These are phyloP conservation scores for Agriopis leucophaearia DNA, from an alignment of 2,888 invertebrate genomes.

Conservation along the genomic window DNA sequence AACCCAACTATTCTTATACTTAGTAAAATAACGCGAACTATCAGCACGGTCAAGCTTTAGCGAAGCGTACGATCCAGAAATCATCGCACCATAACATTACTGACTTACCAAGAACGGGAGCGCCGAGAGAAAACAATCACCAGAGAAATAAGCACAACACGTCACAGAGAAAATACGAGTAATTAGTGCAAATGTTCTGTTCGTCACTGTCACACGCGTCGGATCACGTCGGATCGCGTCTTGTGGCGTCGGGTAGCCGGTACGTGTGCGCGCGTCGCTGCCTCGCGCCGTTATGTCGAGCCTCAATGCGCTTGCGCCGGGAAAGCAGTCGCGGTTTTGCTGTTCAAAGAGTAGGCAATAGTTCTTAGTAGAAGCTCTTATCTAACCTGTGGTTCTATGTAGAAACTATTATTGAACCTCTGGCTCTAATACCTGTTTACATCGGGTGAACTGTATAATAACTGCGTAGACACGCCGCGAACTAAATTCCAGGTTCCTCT, in stretches of 20 bases:
- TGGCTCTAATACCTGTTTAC: conserved; percentile 35
- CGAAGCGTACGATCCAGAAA: conserved; percentile 34
- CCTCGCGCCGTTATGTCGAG: conserved; percentile 75
- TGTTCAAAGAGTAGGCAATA: conserved; percentile 59
- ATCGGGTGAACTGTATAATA: conserved; percentile 31
- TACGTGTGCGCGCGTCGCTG: conserved; percentile 61
- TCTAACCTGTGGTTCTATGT: not conserved
- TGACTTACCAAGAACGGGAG: conserved; percentile 25
- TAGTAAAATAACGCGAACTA: conserved; percentile 21
- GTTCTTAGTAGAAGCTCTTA: conserved; percentile 6
- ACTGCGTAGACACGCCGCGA: conserved; percentile 31
- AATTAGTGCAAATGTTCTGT: conserved; percentile 39
- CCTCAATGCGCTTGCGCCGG: conserved; percentile 48
- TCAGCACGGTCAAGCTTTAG: conserved; percentile 29
- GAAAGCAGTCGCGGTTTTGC: conserved; percentile 68
- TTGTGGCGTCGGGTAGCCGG: conserved; percentile 30
- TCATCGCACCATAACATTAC: conserved; percentile 30
- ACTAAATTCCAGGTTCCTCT: conserved; percentile 31
- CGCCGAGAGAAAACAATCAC: conserved; percentile 30
- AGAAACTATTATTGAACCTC: conserved; percentile 12
- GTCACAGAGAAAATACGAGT: conserved; percentile 50
- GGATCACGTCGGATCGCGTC: conserved; percentile 53
- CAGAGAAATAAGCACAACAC: conserved; percentile 49
- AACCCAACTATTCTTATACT: conserved; percentile 4
- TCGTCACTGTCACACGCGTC: conserved; percentile 53